Evolutionary conservation across 2,113 vertebrate species (phyloP), one percentile per base, ranked within the genome.

Genomic region (Plectropomus leopardus): DNA sequence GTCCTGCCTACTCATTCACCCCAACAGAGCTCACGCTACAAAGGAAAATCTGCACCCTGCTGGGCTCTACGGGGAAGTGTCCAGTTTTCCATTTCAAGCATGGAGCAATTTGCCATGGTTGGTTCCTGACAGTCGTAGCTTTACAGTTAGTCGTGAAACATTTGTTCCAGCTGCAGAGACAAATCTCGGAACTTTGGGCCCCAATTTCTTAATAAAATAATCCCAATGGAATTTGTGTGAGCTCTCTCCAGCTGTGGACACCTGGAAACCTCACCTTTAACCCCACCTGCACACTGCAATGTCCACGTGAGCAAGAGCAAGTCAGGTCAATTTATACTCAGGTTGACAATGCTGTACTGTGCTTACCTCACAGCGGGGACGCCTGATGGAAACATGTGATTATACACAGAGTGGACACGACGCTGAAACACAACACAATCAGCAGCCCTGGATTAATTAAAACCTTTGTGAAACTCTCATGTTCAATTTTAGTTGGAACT

Each of bases 211-310:
- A 88, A 92, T 91, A 42, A 88, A 90, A 91, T 92, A 93, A 92
- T 93, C 91, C 89, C 4, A 4, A 64, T 86, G 91, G 91, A 93
- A 91, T 91, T 88, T 87, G 15, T 47, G 45, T 72, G 69, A 88
- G 77, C 81, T 54, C 81, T 86, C 76, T 91, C 92, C 88, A 88
- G 86, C 91, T 92, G 92, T 73, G 92, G 73, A 76, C 81, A 88
- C 85, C 86, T 81, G 71, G 67, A 86, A 80, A 83, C 48, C 4
- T 74, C 44, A 54, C 86, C 81, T 91, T 89, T 86, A 47, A 90
- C 77, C 85, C 77, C 81, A 93, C 88, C 88, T 91, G 77, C 69
- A 72, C 54, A 71, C 63, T 57, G 40, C 68, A 72, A 51, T 23
- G 60, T 66, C 24, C 17, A 19, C 36, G 44, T 61, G 55, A 76